Base-by-base conservation (phyloP, 2,797 vertebrate genomes). In the Harpia harpyja region DNA sequence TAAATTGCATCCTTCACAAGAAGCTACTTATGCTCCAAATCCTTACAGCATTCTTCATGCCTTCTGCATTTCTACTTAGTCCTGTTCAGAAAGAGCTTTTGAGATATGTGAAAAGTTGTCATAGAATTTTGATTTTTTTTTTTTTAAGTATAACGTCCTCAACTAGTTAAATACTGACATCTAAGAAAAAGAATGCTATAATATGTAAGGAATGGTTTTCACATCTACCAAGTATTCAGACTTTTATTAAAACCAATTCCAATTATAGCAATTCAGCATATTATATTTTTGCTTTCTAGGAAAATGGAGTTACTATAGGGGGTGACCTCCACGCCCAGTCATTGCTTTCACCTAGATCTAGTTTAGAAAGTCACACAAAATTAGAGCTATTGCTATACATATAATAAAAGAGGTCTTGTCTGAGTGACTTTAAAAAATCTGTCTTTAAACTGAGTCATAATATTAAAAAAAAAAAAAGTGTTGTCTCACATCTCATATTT, bases 1-100 rank as follows among this genome's bases (percentile, higher is more conserved):
- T 68, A 86, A 95, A 93, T 84, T 83, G 53, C 57, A 78, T 63
- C 43, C 60, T 94, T 81, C 69, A 84, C 82, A 86, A 84, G 77
- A 92, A 83, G 49, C 27, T 48, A 57, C 60, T 94, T 67, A 56
- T 83, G 57, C 35, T 77, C 41, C 54, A 80, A 70, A 94, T 67
- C 25, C 41, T 81, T 28, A 35, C 13, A 82, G 24, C 23, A 90
- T 73, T 95, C 54, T 77, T 70, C 39, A 19, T n/a, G 63, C 56
- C 53, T 84, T 68, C 61, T 51, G 10, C 19, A 46, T 77, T 84
- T 85, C 33, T 67, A 25, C 27, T 53, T 85, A 41, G 44, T 79
- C 25, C 12, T 69, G 6, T 48, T 86, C 63, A 74, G 44, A 73
- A 82, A 41, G 9, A 57, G 2, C 25, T 88, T 90, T 41, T 48